These are phyloP conservation scores for Coboldia fuscipes DNA, from an alignment of 1,140 invertebrate species.

Conservation along the genomic window DNA sequence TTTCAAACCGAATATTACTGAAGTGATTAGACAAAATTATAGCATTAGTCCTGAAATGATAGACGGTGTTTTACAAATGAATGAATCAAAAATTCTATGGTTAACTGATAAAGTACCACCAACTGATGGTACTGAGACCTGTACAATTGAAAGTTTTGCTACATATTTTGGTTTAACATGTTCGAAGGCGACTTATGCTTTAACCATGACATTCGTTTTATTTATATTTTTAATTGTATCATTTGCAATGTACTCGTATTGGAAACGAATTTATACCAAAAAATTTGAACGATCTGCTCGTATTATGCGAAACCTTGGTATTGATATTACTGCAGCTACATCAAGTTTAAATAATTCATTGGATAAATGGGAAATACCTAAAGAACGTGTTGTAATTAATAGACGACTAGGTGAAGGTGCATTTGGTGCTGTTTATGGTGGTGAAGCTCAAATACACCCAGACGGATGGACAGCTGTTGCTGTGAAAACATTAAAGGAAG, in stretches of 20 bases:
- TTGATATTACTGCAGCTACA: conserved; percentile 30
- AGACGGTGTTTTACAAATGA: conserved; percentile 27
- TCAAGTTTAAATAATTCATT: conserved; percentile 27
- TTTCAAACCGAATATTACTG: conserved; percentile 33
- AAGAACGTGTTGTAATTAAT: conserved; percentile 75
- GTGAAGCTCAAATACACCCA: conserved; percentile 48
- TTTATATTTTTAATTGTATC: conserved; percentile 34
- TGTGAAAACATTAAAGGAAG: conserved; percentile 73
- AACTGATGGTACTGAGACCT: conserved; percentile 45
- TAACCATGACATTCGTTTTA: conserved; percentile 5
- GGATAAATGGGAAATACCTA: conserved; percentile 71
- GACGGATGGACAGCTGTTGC: conserved; percentile 70
- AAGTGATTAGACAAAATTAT: conserved; percentile 7
- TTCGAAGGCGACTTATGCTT: conserved; percentile 30
- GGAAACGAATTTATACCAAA: conserved; percentile 52
- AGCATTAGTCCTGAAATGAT: conserved; percentile 11
- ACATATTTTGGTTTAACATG: conserved; percentile 42
- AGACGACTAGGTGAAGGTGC: conserved; percentile 72
- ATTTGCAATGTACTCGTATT: conserved; percentile 40
- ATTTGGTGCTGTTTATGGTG: conserved; percentile 73
- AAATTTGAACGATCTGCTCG: conserved; percentile 45
- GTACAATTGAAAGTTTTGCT: conserved; percentile 40
- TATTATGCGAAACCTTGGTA: conserved; percentile 47
- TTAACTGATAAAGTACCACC: conserved; percentile 31
- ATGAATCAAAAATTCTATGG: conserved; percentile 36